Percentiles rank a stretch among this genome's conserved stretches.
These are phyloP conservation scores for Chrysopa pallens DNA, from an alignment of 1,140 invertebrate species.

Conservation along the genomic window DNA sequence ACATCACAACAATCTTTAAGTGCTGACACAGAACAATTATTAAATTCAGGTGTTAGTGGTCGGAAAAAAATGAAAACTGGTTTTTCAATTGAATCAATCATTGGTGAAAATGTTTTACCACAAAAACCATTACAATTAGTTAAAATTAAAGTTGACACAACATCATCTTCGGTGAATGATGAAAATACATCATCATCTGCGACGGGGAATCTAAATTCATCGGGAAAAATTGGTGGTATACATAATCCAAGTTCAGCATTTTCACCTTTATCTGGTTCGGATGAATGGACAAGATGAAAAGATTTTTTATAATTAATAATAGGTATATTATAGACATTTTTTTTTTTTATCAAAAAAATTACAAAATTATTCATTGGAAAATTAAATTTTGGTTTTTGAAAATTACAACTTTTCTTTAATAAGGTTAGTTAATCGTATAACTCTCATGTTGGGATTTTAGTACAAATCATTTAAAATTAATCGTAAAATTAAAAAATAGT, in stretches of 20 bases:
- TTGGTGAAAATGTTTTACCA: constrained; percentile 12
- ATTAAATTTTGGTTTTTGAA: no score
- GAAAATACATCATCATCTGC: neutral
- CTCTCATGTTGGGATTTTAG: no score
- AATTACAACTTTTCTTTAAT: no score
- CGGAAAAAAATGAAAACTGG: constrained; percentile 18
- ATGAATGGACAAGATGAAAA: constrained; percentile 22
- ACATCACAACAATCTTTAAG: constrained; percentile 16
- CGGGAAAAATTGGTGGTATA: constrained; percentile 6
- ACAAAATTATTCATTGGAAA: no score
- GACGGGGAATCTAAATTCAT: neutral
- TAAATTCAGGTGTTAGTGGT: constrained; percentile 9
- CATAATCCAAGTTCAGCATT: constrained; percentile 18
- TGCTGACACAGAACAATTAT: constrained; percentile 15
- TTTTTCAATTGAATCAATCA: constrained; percentile 21
- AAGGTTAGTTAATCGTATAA: no score
- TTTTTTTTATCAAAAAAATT: no score
- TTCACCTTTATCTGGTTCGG: constrained; percentile 14
- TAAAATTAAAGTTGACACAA: constrained; percentile 8
- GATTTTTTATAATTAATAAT: neutral
- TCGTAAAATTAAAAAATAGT: no score
- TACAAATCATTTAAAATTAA: no score
- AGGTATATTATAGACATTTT: neutral
- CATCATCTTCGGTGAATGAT: neutral
- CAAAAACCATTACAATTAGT: constrained; percentile 7